Base-by-base conservation (phyloP, 2,113 vertebrate genomes). In the Dipodomys stephensi region DNA sequence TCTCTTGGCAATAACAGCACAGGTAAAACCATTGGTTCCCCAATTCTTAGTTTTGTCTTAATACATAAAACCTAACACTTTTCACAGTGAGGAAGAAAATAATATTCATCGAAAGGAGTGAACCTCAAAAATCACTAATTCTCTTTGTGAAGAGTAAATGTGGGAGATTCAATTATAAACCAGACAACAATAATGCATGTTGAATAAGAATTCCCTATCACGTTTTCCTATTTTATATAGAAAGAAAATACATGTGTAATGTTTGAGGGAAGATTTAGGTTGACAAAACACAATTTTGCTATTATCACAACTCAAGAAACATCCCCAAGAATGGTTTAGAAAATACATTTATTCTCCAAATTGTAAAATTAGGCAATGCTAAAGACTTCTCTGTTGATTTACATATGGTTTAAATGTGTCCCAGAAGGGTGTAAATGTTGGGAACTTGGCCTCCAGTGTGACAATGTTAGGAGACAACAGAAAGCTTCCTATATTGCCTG, bases 1-100 rank as follows among this genome's bases (percentile, higher is more conserved):
- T 46, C 83, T 81, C 73, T 87, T 62, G 53, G 30, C 72, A 85
- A n/a, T 77, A 92, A 77, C 30, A 88, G 28, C 13, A 88, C 7
- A 87, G 80, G 1, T 23, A 44, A 80, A 88, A 39, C 32, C 44
- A 60, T 1, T 44, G 46, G 15, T 82, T 39, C 39, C 39, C 80
- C 88, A 53, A 72, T 81, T 53, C 69, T 74, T 81, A 87, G 35
- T 35, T 90, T 65, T 90, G 53, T 72, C 49, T 79, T 39, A 12
- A 89, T 10, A 83, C 69, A 89, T 77, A 82, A 81, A 84, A 65
- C 4, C 2, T 89, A 81, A 19, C 32, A 78, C 8, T 57, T 90
- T 90, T 88, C 74, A 88, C n/a, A 92, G 64, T 78, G 39, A 94
- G 53, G 77, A 92, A 90, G 25, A 91, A 95, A 77, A 83, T 22